Conservation (phyloP, 2,113 vertebrate genomes). For the Hyperopisus bebe region DNA sequence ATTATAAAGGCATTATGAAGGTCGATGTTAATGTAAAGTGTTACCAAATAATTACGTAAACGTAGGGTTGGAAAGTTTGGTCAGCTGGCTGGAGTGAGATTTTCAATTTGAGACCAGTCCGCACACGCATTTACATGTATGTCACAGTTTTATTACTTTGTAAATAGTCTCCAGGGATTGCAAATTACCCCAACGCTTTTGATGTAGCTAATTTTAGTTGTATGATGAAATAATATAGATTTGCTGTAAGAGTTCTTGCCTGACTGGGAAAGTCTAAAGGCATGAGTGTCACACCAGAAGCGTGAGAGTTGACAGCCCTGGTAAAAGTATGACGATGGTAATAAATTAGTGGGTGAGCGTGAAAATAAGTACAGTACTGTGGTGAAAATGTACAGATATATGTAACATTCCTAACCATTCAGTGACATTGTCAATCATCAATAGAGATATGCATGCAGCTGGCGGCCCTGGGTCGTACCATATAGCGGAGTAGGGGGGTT, state of each 20-base stretch:
- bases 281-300: too few relatives aligned
- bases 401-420: not conserved
- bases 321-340: not conserved
- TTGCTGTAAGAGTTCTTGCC: too few relatives aligned
- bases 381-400: not conserved
- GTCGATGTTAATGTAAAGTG: too few relatives aligned
- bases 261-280: too few relatives aligned
- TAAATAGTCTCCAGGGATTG: too few relatives aligned
- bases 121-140: too few relatives aligned
- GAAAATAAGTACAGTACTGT: not conserved
- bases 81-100: not conserved
- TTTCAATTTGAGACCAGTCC: too few relatives aligned
- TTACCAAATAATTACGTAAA: not conserved
- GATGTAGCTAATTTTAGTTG: too few relatives aligned
- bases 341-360: not conserved
- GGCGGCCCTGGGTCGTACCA: not conserved
- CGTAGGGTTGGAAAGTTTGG: not conserved
- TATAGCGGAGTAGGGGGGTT: not conserved
- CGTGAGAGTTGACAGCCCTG: not conserved
- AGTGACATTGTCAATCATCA: not conserved
- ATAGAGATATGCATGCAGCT: not conserved
- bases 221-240: too few relatives aligned
- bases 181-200: too few relatives aligned
- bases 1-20: too few relatives aligned
- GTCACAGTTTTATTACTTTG: too few relatives aligned